These are phyloP conservation scores for Phocoena phocoena DNA, from an alignment of 2,113 vertebrate species.

Conservation along the genomic window DNA sequence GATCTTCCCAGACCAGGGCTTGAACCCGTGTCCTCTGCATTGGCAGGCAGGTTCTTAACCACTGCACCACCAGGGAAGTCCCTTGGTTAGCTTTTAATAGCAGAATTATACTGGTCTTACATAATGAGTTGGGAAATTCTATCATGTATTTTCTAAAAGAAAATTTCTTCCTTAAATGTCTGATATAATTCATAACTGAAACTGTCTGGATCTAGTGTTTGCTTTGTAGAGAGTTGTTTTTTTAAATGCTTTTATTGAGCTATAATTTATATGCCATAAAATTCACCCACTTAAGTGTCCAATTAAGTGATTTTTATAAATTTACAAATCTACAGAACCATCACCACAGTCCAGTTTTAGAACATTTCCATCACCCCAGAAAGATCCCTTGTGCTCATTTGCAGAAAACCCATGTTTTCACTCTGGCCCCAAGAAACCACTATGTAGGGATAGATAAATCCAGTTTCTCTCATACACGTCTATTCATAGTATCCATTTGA, in stretches of 20 bases:
- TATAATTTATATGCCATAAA: not conserved
- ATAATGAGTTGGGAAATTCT: not conserved
- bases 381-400: not conserved
- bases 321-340: not conserved
- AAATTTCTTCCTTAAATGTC: not conserved
- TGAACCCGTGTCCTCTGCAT: no score
- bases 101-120: not conserved
- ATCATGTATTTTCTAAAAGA: not conserved
- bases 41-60: no score
- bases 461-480: not conserved
- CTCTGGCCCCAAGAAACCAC: not conserved
- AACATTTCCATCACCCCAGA: not conserved
- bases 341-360: conserved; percentile 1
- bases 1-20: no score
- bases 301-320: not conserved
- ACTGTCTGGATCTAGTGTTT: not conserved
- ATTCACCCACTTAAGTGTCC: not conserved
- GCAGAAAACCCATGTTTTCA: not conserved
- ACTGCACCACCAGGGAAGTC: no score
- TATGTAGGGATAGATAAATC: not conserved
- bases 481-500: not conserved
- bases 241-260: not conserved
- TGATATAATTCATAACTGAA: not conserved
- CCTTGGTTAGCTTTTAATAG: not conserved
- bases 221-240: not conserved